Base-by-base conservation (phyloP, 2,888 invertebrate species). In the Leptinotarsa haldemani region DNA sequence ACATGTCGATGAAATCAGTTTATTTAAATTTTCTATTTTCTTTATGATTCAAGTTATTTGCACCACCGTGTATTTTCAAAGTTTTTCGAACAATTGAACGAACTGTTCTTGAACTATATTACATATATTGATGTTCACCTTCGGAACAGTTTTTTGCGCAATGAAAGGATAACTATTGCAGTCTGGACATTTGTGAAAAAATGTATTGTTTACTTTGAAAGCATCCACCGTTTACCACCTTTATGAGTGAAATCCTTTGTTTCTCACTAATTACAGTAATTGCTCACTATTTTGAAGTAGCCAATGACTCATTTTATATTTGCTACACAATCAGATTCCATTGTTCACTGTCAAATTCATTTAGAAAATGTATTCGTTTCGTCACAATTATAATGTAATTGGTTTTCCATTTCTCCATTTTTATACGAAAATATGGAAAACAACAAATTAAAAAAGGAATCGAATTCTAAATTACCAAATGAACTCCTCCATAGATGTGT, bases 121-220 rank as follows among this genome's bases (percentile, higher is more conserved):
- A 16, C 30, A 15, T 2, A 61, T 61, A 30, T 30, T 0, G 16
- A 15, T 58, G 16, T 58, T 22, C 30, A 61, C 61, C 61, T 61
- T 30, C 25, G 25, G 12, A 61, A 25, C 30, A 61, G 1, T 25
- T 25, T 13, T 30, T 61, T 61, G 16, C n/a, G 1, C 15, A 25
- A 30, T 61, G 30, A 25, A 15, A 13, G 4, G 12, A 61, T 15
- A 20, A 22, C 16, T 61, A 30, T 30, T 30, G 15, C 16, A 30
- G 61, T n/a, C 30, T 13, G 30, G 30, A 16, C 25, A 61, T 61
- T 30, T 25, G n/a, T 61, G 30, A 61, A 61, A 58, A 25, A 61
- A 25, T 15, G 5, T 5, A 61, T 61, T 61, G 61, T 61, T 61
- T 13, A 30, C 61, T 61, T n/a, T 30, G n/a, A n/a, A 56, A 61